These are phyloP conservation scores for Lamellibrachia columna DNA, from an alignment of 2,888 invertebrate species.

Conservation along the genomic window DNA sequence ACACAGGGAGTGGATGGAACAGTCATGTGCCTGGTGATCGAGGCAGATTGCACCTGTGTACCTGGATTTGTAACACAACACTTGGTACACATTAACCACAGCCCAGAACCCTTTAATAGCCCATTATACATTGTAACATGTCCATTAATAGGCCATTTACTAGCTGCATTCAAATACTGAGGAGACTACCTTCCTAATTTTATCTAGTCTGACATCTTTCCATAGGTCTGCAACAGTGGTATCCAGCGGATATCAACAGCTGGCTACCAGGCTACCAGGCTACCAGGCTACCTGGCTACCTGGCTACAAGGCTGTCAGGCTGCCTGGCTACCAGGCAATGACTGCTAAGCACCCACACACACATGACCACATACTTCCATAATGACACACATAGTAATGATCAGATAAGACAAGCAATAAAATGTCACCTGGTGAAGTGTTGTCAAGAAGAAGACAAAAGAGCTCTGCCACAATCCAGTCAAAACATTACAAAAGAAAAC, in stretches of 20 bases:
- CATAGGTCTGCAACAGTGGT: background rate
- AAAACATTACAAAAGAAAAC: background rate
- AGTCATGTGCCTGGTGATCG: background rate
- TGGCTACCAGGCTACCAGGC: too few relatives aligned
- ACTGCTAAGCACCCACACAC: background rate
- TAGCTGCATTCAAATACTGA: background rate
- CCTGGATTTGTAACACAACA: background rate
- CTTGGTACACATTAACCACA: conserved; percentile 4
- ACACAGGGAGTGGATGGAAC: background rate
- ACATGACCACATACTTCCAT: background rate
- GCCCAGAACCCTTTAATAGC: background rate
- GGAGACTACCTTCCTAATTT: background rate
- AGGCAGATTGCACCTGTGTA: background rate
- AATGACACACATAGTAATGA: background rate
- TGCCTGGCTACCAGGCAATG: background rate
- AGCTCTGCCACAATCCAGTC: background rate
- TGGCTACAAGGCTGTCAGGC: too few relatives aligned
- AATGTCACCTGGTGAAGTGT: background rate
- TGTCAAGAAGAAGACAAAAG: background rate
- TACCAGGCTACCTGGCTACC: too few relatives aligned
- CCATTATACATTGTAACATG: background rate
- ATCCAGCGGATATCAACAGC: too few relatives aligned
- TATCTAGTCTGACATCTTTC: background rate
- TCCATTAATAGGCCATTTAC: background rate
- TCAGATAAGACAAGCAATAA: background rate